A percentile compares a stretch with the other conserved stretches of the same genome.
Evolutionary conservation across 2,888 invertebrate genomes (phyloP).

Genomic region (Lamellibrachia satsuma): DNA sequence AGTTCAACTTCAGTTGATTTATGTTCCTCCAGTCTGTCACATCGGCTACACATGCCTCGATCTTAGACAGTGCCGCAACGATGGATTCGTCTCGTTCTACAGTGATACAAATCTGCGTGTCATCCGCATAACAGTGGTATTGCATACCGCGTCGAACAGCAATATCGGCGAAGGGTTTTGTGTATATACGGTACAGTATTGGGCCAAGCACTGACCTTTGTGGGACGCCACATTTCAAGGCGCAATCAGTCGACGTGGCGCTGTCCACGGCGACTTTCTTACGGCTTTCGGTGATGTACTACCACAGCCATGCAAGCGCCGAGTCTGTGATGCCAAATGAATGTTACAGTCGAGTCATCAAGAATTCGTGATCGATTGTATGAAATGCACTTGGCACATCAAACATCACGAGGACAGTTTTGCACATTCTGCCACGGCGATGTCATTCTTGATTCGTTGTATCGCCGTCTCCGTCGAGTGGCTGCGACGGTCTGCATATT

Average conservation of each 20-base stretch:
- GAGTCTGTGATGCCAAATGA: neutral
- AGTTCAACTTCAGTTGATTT: neutral
- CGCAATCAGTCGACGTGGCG: too few relatives aligned
- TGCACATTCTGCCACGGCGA: neutral
- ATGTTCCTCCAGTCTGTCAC: neutral
- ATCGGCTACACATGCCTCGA: neutral
- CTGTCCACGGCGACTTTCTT: neutral
- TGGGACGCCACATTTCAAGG: too few relatives aligned
- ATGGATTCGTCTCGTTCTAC: neutral
- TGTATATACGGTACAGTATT: too few relatives aligned
- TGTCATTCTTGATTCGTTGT: too few relatives aligned
- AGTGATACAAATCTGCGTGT: neutral
- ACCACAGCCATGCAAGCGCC: neutral
- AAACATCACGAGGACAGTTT: neutral
- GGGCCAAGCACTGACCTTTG: too few relatives aligned
- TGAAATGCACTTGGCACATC: neutral
- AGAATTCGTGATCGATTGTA: neutral
- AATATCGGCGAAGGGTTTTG: too few relatives aligned
- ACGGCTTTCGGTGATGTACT: neutral
- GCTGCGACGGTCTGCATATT: too few relatives aligned
- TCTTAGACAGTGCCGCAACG: neutral
- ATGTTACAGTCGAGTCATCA: neutral
- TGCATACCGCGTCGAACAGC: neutral
- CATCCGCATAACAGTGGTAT: neutral
- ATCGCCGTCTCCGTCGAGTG: too few relatives aligned